Evolutionary conservation across 2,797 vertebrate genomes (phyloP), one percentile per base, ranked within the genome.

Genomic region (Pantherophis alleghaniensis): DNA sequence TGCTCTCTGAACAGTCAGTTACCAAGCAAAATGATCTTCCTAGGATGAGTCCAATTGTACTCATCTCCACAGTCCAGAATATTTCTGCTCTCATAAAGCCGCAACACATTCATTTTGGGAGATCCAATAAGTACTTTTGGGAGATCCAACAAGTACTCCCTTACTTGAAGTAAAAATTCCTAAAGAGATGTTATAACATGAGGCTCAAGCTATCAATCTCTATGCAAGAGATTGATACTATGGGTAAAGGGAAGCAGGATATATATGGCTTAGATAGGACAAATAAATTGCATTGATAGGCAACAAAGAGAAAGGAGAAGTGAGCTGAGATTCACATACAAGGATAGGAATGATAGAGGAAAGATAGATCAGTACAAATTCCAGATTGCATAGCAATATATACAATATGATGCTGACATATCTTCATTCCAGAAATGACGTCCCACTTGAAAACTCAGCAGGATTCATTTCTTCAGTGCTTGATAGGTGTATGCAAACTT

Each of bases 231-330:
- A 90, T 90, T 55, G 28, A 92, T 61, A 53, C 20, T 14, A 2
- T 22, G 18, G 59, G 47, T 89, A 37, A n/a, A 18, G 83, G 32
- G 0, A 37, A 26, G 37, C 32, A 26, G 32, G 57, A 90, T 86
- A 91, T 59, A 42, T 60, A 91, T 88, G 60, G 53, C 79, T 92
- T 5, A 7, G 63, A 51, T 13, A 86, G 94, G 87, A 92, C 92
- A 96, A 94, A 94, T 92, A 93, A 96, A 93, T 90, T 95, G 66
- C 89, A 91, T 56, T 56, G 37, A 28, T 88, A 51, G 56, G 2
- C 47, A 88, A 93, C 89, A 88, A 92, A 47, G 59, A 94, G 89
- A 92, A 93, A 95, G 87, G 22, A 60, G 91, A 87, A 95, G 91
- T 89, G 93, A 88, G 89, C 89, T 57, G 90, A 92, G 91, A 90